Conservation (phyloP, 2,888 invertebrate species). For the Sarcophaga subvicina region DNA sequence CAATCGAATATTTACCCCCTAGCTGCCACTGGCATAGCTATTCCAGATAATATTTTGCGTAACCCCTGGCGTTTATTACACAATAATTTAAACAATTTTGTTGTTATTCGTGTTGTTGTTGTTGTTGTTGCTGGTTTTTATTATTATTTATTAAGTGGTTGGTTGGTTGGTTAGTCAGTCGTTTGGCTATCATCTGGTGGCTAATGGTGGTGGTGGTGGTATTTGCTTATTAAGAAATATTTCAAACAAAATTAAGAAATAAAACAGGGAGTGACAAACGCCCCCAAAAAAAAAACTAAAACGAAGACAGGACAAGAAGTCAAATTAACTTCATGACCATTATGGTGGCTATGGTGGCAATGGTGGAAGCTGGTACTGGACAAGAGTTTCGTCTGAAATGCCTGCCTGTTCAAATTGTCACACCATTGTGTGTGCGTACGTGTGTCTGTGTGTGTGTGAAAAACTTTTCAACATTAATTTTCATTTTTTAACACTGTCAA, state of each 20-base stretch:
- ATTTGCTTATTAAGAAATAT: constrained; percentile 11
- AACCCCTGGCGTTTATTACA: not conserved
- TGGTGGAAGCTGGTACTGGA: not conserved
- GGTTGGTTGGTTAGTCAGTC: too few relatives aligned
- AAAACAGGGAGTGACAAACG: not conserved
- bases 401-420: constrained; percentile 26
- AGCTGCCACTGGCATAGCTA: not conserved
- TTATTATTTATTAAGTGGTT: constrained; percentile 26
- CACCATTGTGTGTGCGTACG: not conserved
- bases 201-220: not conserved
- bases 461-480: constrained; percentile 53
- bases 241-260: not conserved
- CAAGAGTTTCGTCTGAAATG: too few relatives aligned
- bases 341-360: not conserved
- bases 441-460: not conserved
- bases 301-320: not conserved
- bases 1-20: too few relatives aligned
- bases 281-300: not conserved
- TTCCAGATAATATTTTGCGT: not conserved
- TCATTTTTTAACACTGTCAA: constrained; percentile 40
- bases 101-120: not conserved
- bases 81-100: not conserved
- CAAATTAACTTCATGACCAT: constrained; percentile 27
- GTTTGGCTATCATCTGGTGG: too few relatives aligned
- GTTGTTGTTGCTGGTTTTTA: not conserved